A percentile compares a stretch with the other conserved stretches of the same genome.
Evolutionary conservation across 2,113 vertebrate genomes (phyloP).

Genomic region (Hassar affinis): DNA sequence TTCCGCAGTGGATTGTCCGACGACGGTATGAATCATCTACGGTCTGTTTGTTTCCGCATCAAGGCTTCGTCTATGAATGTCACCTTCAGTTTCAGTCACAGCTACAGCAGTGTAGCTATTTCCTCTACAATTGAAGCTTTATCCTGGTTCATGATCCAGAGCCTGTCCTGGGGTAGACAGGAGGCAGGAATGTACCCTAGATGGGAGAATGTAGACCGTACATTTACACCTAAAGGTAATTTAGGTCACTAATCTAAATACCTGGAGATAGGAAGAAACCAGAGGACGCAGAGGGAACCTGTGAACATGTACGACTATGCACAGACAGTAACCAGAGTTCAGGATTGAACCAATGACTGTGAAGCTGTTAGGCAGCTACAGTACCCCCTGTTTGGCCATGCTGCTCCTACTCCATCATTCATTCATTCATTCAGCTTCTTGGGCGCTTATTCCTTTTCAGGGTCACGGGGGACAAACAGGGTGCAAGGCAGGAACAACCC

Average conservation of each 20-base stretch:
- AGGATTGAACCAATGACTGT: neutral
- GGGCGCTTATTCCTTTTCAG: too few species aligned
- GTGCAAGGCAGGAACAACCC: too few species aligned
- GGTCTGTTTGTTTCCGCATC: neutral
- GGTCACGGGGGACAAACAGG: too few species aligned
- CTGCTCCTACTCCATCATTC: neutral
- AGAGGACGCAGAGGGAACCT: neutral
- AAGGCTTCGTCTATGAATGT: neutral
- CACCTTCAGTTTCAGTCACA: neutral
- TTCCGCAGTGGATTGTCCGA: neutral
- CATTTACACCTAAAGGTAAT: neutral
- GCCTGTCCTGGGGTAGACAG: too few species aligned
- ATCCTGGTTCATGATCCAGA: neutral
- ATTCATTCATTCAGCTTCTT: too few species aligned
- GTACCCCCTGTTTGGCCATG: too few species aligned
- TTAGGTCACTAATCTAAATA: neutral
- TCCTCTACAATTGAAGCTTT: neutral
- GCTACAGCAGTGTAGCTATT: neutral
- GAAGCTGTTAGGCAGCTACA: neutral
- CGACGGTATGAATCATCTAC: neutral
- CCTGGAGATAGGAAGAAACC: neutral
- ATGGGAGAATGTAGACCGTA: neutral
- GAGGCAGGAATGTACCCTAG: neutral
- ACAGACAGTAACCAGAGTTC: neutral
- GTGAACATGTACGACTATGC: neutral